These are phyloP conservation scores for Plotosus lineatus DNA, from an alignment of 2,113 vertebrate genomes.

Conservation along the genomic window DNA sequence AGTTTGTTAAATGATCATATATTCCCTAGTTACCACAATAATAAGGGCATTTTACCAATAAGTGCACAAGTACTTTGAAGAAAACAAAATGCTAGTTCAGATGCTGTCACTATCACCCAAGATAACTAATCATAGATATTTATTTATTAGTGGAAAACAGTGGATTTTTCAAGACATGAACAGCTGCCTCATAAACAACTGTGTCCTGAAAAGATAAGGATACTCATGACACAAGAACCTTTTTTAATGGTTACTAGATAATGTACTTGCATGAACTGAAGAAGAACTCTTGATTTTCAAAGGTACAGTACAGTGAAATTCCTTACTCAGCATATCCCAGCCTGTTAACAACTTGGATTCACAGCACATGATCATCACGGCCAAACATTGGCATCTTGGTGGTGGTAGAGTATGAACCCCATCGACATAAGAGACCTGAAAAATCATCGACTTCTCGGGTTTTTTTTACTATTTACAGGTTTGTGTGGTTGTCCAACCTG, in stretches of 20 bases:
- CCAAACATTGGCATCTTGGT: too few species aligned
- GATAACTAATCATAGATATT: constrained; percentile 25
- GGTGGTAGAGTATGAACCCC: too few species aligned
- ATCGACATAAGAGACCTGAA: too few species aligned
- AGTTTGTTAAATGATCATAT: not conserved
- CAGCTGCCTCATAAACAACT: not conserved
- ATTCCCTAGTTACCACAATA: not conserved
- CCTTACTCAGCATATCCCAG: too few species aligned
- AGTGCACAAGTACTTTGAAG: not conserved
- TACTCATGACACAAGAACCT: not conserved
- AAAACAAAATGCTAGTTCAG: not conserved
- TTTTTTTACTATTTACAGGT: too few species aligned
- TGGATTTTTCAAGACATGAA: not conserved
- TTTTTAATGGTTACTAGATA: constrained; percentile 4
- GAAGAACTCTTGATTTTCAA: too few species aligned
- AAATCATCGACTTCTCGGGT: too few species aligned
- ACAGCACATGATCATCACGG: too few species aligned
- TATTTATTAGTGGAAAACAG: not conserved
- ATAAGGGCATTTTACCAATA: not conserved
- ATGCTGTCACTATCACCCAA: not conserved
- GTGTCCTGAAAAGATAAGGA: constrained; percentile 25
- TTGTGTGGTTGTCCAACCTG: too few species aligned
- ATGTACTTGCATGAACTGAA: not conserved
- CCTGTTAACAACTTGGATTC: too few species aligned
- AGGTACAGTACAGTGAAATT: too few species aligned